Conservation (phyloP, 2,888 invertebrate species). For the Drosophila subquinaria region DNA sequence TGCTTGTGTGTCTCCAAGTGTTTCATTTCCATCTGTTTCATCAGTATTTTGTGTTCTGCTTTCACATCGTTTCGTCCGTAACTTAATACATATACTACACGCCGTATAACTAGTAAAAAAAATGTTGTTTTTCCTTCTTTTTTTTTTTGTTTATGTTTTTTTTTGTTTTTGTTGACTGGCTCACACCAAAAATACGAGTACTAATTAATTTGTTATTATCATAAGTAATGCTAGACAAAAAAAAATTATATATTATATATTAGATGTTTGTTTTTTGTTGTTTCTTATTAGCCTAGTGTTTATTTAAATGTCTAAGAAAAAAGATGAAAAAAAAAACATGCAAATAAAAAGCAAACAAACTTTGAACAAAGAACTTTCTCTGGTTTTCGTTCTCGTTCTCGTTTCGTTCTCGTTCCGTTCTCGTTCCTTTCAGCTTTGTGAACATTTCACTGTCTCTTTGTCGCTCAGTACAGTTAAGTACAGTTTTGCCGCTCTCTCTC, state of each 20-base stretch:
- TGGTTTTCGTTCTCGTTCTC: constrained; percentile 4
- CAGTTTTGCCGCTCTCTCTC: constrained; percentile 8
- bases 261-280: constrained; percentile 30
- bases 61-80: constrained; percentile 24
- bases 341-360: constrained; percentile 40
- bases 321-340: constrained; percentile 9
- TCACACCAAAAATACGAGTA: constrained; percentile 57
- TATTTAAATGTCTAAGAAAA: constrained; percentile 67
- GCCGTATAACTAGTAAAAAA: constrained; percentile 63
- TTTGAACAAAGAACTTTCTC: constrained; percentile 22
- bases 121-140: constrained; percentile 32
- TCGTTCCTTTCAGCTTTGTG: neutral
- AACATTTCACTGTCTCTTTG: constrained; percentile 1
- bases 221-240: constrained; percentile 71
- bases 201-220: constrained; percentile 65
- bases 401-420: too few species aligned
- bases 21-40: neutral
- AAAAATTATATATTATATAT: constrained; percentile 52
- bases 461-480: constrained; percentile 11
- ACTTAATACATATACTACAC: constrained; percentile 48
- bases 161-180: constrained; percentile 45
- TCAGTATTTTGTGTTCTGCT: neutral
- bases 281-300: constrained; percentile 70
- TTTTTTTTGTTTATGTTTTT: too few species aligned
- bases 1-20: constrained; percentile 30